Conservation (phyloP, 2,113 vertebrate genomes). For the Eulemur macaco region DNA sequence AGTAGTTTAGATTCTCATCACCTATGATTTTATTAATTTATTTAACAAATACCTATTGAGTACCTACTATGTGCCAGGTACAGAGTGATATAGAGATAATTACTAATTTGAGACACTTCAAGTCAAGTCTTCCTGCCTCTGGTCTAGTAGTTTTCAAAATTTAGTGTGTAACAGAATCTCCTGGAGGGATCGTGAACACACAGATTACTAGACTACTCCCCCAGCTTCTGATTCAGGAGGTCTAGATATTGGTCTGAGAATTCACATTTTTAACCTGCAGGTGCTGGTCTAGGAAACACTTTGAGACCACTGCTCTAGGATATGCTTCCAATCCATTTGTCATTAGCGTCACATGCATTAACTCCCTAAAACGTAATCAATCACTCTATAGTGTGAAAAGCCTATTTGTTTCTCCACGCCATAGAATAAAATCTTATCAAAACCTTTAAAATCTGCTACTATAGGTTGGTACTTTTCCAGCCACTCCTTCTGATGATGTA, state of each 20-base stretch:
- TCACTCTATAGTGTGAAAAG: background rate
- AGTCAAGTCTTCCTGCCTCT: background rate
- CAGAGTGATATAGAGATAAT: background rate
- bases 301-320: background rate
- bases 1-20: background rate
- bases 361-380: background rate
- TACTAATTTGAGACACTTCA: background rate
- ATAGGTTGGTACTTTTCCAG: background rate
- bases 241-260: background rate
- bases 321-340: background rate
- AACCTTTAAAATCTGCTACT: background rate
- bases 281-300: background rate
- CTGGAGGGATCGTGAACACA: background rate
- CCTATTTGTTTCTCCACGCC: background rate
- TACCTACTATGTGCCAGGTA: background rate
- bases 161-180: background rate
- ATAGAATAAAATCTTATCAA: background rate
- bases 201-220: background rate
- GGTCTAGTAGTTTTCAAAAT: background rate
- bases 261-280: background rate
- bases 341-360: background rate
- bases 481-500: background rate
- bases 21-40: background rate
- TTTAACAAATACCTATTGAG: background rate
- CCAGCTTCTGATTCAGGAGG: background rate